These are phyloP conservation scores for Distichodus sexfasciatus DNA, from an alignment of 2,797 vertebrate species.

Conservation along the genomic window DNA sequence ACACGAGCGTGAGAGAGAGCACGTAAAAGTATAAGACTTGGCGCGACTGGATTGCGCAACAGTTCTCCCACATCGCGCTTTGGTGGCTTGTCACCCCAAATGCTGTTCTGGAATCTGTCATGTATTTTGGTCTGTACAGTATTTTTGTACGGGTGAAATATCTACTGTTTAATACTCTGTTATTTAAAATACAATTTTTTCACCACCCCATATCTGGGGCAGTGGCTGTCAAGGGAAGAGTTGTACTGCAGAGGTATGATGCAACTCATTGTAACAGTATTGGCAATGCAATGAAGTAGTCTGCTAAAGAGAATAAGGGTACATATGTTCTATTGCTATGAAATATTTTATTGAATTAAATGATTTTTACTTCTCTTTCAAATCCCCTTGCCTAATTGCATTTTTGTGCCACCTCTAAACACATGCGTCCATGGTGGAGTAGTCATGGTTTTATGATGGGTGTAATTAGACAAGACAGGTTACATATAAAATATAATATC, in stretches of 20 bases:
- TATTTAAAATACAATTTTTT: slow-evolving; percentile 61
- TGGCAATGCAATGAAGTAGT: slow-evolving; percentile 81
- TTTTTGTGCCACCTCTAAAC: slow-evolving; percentile 54
- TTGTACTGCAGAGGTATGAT: slow-evolving; percentile 85
- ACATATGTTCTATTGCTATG: slow-evolving; percentile 75
- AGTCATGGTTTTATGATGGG: background rate
- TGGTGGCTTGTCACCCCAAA: slow-evolving; percentile 53
- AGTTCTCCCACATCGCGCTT: slow-evolving; percentile 57
- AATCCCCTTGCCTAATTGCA: slow-evolving; percentile 49
- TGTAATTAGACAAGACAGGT: background rate
- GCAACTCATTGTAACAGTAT: slow-evolving; percentile 84
- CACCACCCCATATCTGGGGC: slow-evolving; percentile 68
- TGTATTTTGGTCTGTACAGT: slow-evolving; percentile 71
- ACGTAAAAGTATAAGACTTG: slow-evolving; percentile 59
- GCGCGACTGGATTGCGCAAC: slow-evolving; percentile 73
- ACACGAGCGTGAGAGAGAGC: slow-evolving; percentile 69
- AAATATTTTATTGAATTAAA: slow-evolving; percentile 85
- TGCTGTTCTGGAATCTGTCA: slow-evolving; percentile 63
- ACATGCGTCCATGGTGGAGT: background rate
- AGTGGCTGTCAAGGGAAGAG: slow-evolving; percentile 78
- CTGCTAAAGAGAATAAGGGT: slow-evolving; percentile 74
- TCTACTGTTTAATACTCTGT: slow-evolving; percentile 69
- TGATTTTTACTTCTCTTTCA: slow-evolving; percentile 77
- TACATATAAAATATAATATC: no score
- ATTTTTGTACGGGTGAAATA: slow-evolving; percentile 73